Conservation (phyloP, 92 coral and sea anemone species). For the Porites divaricata region DNA sequence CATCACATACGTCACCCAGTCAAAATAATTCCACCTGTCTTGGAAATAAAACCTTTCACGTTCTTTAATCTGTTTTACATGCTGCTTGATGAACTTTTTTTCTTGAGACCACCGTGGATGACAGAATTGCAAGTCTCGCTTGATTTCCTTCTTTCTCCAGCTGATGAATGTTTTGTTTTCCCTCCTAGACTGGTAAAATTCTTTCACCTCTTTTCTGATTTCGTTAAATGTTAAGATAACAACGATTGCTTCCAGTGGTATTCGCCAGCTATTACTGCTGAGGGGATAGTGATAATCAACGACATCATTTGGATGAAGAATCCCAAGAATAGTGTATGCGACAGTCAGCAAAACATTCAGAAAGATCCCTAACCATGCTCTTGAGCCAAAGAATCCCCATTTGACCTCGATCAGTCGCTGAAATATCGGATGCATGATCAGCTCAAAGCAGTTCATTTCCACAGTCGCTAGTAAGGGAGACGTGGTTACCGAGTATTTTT, state of each 20-base stretch:
- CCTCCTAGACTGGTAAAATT: conserved; percentile 50
- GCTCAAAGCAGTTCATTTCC: conserved; percentile 69
- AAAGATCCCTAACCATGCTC: conserved; percentile 63
- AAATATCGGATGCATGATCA: conserved; percentile 77
- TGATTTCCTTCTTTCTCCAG: conserved; percentile 63
- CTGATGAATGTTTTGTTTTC: conserved; percentile 43
- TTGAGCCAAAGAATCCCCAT: conserved; percentile 62
- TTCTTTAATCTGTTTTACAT: conserved; percentile 34
- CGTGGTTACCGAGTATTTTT: conserved; percentile 32
- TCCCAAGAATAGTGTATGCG: conserved; percentile 60
- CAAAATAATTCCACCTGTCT: conserved; percentile 72
- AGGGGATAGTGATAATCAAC: conserved; percentile 51
- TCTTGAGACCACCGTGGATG: conserved; percentile 82
- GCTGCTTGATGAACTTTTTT: conserved; percentile 41
- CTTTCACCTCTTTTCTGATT: conserved; percentile 64
- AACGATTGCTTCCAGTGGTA: conserved; percentile 55
- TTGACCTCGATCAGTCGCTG: conserved; percentile 77
- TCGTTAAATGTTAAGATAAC: conserved; percentile 57
- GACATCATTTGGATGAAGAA: conserved; percentile 52
- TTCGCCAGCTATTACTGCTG: conserved; percentile 60
- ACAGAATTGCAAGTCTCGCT: conserved; percentile 62
- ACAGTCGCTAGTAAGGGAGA: conserved; percentile 69
- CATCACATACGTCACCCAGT: conserved; percentile 67
- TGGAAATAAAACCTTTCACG: conserved; percentile 58
- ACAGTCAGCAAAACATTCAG: conserved; percentile 62